These are phyloP conservation scores for Trachelus tabidus DNA, from an alignment of 2,888 invertebrate genomes.

Conservation along the genomic window DNA sequence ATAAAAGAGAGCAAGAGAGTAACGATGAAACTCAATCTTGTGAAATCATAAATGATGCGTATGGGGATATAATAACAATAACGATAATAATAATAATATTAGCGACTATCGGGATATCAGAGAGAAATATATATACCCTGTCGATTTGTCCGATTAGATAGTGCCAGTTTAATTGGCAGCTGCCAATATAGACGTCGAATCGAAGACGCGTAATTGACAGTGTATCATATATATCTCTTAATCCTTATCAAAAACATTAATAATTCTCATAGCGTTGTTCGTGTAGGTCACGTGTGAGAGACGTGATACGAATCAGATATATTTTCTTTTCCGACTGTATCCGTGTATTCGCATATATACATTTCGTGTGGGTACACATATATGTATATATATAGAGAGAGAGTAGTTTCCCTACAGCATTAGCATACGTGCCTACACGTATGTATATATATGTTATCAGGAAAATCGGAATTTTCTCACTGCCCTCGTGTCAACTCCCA, in stretches of 20 bases:
- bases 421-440: neutral
- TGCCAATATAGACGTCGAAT: neutral
- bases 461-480: neutral
- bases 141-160: neutral
- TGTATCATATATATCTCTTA: neutral
- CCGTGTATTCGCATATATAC: neutral
- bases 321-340: neutral
- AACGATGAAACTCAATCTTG: neutral
- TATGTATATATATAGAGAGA: neutral
- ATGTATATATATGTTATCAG: neutral
- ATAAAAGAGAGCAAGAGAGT: too few relatives aligned
- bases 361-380: too few relatives aligned
- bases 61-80: neutral
- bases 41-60: neutral
- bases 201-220: neutral
- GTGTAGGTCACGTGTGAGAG: slow-evolving; percentile 39
- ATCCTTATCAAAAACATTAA: neutral
- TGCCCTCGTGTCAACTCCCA: neutral
- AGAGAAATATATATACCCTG: neutral
- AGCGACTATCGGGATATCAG: neutral
- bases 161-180: neutral
- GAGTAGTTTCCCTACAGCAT: neutral
- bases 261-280: neutral
- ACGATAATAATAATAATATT: neutral
- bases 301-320: slow-evolving; percentile 21